Evolutionary conservation across 92 coral and sea anemone species (phyloP), one percentile per base, ranked within the genome.

Genomic region (Scolanthus callimorphus): DNA sequence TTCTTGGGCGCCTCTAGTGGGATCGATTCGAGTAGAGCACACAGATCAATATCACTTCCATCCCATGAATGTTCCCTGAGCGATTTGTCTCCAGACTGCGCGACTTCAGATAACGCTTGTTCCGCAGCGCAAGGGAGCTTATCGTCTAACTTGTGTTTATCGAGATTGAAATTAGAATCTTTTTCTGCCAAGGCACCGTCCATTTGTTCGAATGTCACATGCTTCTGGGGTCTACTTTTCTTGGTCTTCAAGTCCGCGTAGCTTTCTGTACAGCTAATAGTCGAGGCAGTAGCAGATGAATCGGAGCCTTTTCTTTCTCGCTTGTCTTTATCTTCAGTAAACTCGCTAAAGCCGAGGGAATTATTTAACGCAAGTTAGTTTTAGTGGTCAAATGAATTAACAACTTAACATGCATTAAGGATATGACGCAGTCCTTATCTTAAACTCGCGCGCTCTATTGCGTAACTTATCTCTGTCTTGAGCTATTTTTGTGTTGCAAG

Each of bases 151-250:
- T 82, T 29, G 29, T 54, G 47, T 57, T 30, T 67, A 60, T 73
- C 25, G 49, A 57, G 50, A 29, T 69, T 56, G 19, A 66, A 53
- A 23, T 26, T 19, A 1, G 73, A 25, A 27, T 62, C 43, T 27
- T 39, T 57, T 43, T 68, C 44, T 22, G 45, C 31, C 9, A 53
- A 55, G 11, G 52, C 61, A 0, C 30, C 57, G 2, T 71, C 96
- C 45, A 83, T 71, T 63, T 63, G 66, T 38, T 76, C 90, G 68
- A 87, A 87, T 1, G 96, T 87, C 58, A 87, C 96, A 27, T 50
- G 90, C 45, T 85, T 85, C 17, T 69, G 70, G 21, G 74, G 38
- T 46, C 81, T 77, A 28, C 68, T 31, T 66, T 74, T 87, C 64
- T 59, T 68, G 28, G 54, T 43, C 39, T 52, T 67, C 38, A 50